A percentile compares a stretch with the other conserved stretches of the same genome.
Evolutionary conservation across 1,140 invertebrate species (phyloP).

Genomic region (Lasioglossum albipes): DNA sequence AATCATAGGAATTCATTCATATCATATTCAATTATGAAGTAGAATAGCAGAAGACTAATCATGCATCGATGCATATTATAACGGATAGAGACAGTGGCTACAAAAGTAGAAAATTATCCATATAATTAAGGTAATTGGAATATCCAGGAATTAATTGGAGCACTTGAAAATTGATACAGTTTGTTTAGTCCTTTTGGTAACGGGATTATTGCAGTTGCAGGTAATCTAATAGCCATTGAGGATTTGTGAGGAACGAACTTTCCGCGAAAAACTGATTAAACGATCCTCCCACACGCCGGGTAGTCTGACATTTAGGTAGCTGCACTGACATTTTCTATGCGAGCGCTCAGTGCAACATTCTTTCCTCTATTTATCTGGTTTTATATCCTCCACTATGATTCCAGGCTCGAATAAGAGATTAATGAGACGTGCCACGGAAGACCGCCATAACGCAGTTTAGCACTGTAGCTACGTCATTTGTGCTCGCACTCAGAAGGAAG

Average conservation of each 20-base stretch:
- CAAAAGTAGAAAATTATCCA: too few species aligned
- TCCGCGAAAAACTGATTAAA: not conserved
- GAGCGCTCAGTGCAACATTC: not conserved
- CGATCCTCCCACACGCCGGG: not conserved
- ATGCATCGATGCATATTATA: too few species aligned
- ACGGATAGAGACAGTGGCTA: too few species aligned
- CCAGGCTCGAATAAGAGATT: conserved; percentile 46
- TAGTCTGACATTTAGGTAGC: not conserved
- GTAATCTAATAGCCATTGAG: too few species aligned
- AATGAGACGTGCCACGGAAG: conserved; percentile 39
- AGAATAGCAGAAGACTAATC: too few species aligned
- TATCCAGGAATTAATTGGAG: too few species aligned
- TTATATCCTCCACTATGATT: not conserved
- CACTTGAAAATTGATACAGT: too few species aligned
- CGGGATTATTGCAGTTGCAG: too few species aligned
- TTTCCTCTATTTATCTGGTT: not conserved
- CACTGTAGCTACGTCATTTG: conserved; percentile 32
- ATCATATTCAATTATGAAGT: too few species aligned
- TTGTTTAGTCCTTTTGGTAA: too few species aligned
- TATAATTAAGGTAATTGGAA: too few species aligned
- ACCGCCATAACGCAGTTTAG: conserved; percentile 30
- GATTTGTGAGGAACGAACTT: not conserved
- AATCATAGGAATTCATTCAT: too few species aligned
- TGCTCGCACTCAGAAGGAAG: conserved; percentile 46
- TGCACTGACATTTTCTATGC: not conserved